Base-by-base conservation (phyloP, 2,888 invertebrate species). In the Eupithecia centaureata region DNA sequence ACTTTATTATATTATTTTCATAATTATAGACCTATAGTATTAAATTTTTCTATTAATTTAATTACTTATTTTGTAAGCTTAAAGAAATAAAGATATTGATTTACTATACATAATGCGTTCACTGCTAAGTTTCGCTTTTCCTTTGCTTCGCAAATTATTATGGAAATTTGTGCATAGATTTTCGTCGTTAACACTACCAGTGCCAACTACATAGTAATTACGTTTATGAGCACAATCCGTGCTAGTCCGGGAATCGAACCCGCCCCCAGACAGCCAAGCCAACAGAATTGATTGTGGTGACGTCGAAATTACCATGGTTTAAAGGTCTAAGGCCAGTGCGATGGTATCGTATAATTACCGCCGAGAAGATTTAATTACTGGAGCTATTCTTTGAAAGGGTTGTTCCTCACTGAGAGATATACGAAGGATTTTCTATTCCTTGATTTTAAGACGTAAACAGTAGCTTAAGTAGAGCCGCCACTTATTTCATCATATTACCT, bases 301-400 rank as follows among this genome's bases (percentile, higher is more conserved):
- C 52, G 47, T 66, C 47, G 62, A 66, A 71, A 70, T 70, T 63
- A 70, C 65, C 51, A 67, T 60, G 54, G 35, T 68, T 60, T 65
- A 70, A 71, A 71, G 69, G 74, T 72, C 67, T 67, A 61, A 42
- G 61, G 74, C 69, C 67, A 65, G 69, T 52, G 64, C 35, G 82
- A 82, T 82, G 63, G 52, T 81, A 83, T 84, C 81, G 66, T 75
- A 72, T 79, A 80, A 82, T 84, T 78, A 81, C 79, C 72, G 76
- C 72, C 65, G 67, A 60, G 69, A 67, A 67, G 75, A 80, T 82
- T 81, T 80, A 82, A 83, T 84, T 82, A 83, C 77, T 70, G 35
- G 47, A 56, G 57, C 61, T 15, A 52, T 61, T 35, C 52, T 27
- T 52, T 2, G 18, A 13, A 38, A 57, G 52, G 63, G 15, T 61